phyloP scores from a whole-genome alignment of 2,888 invertebrate species.

The Ormyrus labotus region DNA sequence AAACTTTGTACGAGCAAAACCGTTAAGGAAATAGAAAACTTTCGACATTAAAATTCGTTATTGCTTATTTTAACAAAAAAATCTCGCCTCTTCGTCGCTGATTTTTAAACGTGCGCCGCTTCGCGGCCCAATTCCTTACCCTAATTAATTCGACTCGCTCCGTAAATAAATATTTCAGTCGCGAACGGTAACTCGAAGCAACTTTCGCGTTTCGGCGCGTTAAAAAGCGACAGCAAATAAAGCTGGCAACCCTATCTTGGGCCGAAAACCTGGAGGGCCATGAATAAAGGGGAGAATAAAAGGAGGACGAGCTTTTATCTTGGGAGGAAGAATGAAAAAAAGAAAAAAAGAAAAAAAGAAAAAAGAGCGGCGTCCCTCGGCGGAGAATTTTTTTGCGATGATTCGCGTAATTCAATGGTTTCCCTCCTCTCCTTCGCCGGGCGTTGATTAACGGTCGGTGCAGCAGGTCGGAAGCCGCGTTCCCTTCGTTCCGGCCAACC shows the following conservation, averaged over 20 bases:
- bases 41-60: conserved; percentile 38
- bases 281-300: too few species aligned
- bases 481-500: conserved; percentile 36
- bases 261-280: too few species aligned
- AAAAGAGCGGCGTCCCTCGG: neutral
- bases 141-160: too few species aligned
- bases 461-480: conserved; percentile 31
- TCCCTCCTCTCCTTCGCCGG: neutral
- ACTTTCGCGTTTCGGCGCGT: too few species aligned
- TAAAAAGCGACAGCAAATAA: too few species aligned
- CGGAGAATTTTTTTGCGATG: conserved; percentile 15
- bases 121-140: too few species aligned
- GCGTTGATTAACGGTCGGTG: conserved; percentile 56
- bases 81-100: too few species aligned
- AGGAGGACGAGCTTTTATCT: too few species aligned
- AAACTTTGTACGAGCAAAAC: conserved; percentile 30
- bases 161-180: too few species aligned
- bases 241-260: too few species aligned
- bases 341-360: neutral
- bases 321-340: neutral
- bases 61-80: neutral
- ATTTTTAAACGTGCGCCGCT: too few species aligned
- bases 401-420: conserved; percentile 43
- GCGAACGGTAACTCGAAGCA: too few species aligned
- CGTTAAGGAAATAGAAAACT: conserved; percentile 37